Evolutionary conservation across 2,113 vertebrate species (phyloP), one percentile per base, ranked within the genome.

Genomic region (Cyanoliseus patagonus): DNA sequence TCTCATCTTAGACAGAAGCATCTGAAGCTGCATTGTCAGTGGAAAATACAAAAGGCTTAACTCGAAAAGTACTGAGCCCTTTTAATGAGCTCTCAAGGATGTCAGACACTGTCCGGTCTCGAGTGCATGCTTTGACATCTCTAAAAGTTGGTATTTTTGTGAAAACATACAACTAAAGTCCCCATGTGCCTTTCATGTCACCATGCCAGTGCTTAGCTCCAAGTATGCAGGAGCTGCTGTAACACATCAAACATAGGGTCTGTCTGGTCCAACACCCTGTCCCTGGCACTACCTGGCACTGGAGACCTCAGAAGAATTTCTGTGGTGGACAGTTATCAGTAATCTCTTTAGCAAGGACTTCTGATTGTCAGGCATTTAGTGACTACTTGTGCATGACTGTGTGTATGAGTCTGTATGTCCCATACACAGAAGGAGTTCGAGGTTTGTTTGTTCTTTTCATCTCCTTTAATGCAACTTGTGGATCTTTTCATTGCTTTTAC

Each of bases 1-100:
- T 82, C 69, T 83, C 55, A 28, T 55, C 84, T 87, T 64, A 59
- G 69, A 84, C 84, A 89, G 87, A 47, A 86, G 73, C 55, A 81
- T 90, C 76, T 73, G 82, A 85, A 81, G 74, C 52, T 85, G 35
- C 39, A 39, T 13, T 92, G 57, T 91, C 88, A 69, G 47, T 79
- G 33, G 77, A 66, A 91, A 90, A 59, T 4, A 75, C 42, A 42
- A 76, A 91, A 91, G 68, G 10, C 67, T 76, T 91, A 72, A 87
- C 52, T 68, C 1, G 0, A 73, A 75, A 74, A 63, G 46, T 35
- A 55, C 30, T 17, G 42, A 82, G 16, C 19, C 47, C 22, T 59
- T 92, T 68, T 82, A 91, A 79, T 39, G 70, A 94, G 74, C 51
- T 85, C 62, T 79, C 35, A 14, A 76, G 42, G 33, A 76, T 47